Percentiles rank a stretch among this genome's conserved stretches.
These are phyloP conservation scores for Elgaria multicarinata DNA, from an alignment of 2,113 vertebrate species.

Conservation along the genomic window DNA sequence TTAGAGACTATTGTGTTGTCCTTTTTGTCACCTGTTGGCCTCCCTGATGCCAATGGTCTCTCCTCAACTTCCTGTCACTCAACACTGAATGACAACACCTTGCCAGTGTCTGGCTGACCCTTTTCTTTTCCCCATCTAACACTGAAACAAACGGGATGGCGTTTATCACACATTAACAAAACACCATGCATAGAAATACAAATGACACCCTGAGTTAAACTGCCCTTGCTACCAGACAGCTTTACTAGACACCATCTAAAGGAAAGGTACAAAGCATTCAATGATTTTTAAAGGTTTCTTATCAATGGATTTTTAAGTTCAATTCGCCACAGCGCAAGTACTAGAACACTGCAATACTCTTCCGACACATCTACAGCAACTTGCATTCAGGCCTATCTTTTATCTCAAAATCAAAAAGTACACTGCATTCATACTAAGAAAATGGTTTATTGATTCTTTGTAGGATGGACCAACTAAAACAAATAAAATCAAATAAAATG, in stretches of 20 bases:
- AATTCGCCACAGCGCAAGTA: neutral
- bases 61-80: neutral
- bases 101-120: neutral
- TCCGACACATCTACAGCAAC: neutral
- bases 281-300: neutral
- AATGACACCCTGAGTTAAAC: neutral
- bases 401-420: neutral
- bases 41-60: neutral
- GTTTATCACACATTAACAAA: neutral
- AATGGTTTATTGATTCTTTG: neutral
- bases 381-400: neutral
- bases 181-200: neutral
- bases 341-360: neutral
- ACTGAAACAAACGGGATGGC: neutral
- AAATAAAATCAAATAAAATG: neutral
- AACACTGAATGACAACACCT: neutral
- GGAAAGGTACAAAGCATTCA: neutral
- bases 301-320: neutral
- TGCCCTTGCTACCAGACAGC: neutral
- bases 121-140: neutral
- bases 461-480: neutral
- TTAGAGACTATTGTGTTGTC: neutral
- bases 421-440: neutral
- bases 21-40: neutral
- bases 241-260: neutral